A percentile compares a stretch with the other conserved stretches of the same genome.
Evolutionary conservation across 2,888 invertebrate genomes (phyloP).

Genomic region (Stenichneumon culpator): DNA sequence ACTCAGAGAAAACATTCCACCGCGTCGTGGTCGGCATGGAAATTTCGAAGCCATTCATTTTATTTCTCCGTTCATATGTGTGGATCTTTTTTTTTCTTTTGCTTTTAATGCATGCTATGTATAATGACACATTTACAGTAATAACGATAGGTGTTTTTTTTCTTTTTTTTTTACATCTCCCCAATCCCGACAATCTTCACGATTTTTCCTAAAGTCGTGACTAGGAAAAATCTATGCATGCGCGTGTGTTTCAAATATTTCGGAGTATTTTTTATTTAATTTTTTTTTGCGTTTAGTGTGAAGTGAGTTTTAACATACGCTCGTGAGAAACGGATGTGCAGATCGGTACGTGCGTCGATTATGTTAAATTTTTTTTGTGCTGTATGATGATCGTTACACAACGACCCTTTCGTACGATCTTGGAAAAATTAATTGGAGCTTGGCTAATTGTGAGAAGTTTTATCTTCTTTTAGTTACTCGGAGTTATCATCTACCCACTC

Average conservation of each 20-base stretch:
- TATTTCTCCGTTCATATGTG: constrained; percentile 69
- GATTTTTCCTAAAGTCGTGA: constrained; percentile 32
- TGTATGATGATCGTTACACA: constrained; percentile 20
- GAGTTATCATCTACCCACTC: background rate
- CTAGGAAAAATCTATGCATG: constrained; percentile 6
- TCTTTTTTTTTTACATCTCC: constrained; percentile 66
- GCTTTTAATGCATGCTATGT: constrained; percentile 75
- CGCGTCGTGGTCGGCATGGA: constrained; percentile 83
- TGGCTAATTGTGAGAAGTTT: background rate
- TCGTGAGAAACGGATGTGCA: constrained; percentile 29
- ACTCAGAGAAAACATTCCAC: constrained; percentile 77
- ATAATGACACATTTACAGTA: constrained; percentile 83
- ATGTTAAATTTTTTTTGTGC: constrained; percentile 2
- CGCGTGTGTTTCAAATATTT: constrained; percentile 30
- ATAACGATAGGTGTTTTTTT: constrained; percentile 80
- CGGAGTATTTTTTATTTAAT: constrained; percentile 45
- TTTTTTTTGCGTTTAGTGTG: constrained; percentile 63
- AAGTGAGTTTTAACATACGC: constrained; percentile 53
- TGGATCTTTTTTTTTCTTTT: constrained; percentile 30
- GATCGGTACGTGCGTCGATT: constrained; percentile 24
- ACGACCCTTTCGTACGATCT: constrained; percentile 40
- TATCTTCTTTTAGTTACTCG: constrained; percentile 1
- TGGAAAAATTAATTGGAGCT: background rate
- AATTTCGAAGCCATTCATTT: constrained; percentile 81
- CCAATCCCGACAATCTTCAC: constrained; percentile 73